Conservation (phyloP, 2,113 vertebrate species). For the Oxygymnocypris stewartii region DNA sequence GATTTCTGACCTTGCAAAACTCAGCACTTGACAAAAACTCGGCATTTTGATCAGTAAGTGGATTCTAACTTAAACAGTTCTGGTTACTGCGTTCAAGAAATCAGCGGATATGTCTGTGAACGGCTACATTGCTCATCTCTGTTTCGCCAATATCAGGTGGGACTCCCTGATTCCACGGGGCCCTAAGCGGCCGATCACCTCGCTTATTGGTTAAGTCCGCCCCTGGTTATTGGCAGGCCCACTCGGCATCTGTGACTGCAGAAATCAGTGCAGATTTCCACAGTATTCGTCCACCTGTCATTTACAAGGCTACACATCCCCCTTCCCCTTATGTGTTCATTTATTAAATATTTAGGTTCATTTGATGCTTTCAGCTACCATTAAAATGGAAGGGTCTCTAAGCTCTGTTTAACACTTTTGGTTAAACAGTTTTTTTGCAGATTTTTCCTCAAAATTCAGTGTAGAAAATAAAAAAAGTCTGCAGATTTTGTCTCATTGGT, state of each 20-base stretch:
- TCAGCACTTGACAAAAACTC: too few species aligned
- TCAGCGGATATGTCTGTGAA: too few species aligned
- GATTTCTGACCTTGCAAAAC: too few species aligned
- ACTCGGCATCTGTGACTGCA: neutral
- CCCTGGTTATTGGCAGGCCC: constrained; percentile 11
- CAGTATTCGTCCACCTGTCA: neutral
- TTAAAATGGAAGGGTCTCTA: neutral
- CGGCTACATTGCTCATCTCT: too few species aligned
- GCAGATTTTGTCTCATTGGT: neutral
- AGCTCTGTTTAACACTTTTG: neutral
- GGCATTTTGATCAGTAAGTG: too few species aligned
- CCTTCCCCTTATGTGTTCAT: neutral
- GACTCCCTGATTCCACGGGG: too few species aligned
- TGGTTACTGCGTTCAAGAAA: too few species aligned
- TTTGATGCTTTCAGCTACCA: neutral
- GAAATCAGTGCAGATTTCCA: constrained; percentile 2
- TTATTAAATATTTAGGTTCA: neutral
- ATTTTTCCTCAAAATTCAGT: neutral
- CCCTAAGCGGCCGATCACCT: too few species aligned
- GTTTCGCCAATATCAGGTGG: too few species aligned
- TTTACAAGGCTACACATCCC: neutral
- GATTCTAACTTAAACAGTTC: too few species aligned
- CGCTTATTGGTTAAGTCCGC: too few species aligned
- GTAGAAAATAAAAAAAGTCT: neutral
- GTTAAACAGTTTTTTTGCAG: neutral